These are phyloP conservation scores for Oryzias curvinotus DNA, from an alignment of 2,113 vertebrate species.

Conservation along the genomic window DNA sequence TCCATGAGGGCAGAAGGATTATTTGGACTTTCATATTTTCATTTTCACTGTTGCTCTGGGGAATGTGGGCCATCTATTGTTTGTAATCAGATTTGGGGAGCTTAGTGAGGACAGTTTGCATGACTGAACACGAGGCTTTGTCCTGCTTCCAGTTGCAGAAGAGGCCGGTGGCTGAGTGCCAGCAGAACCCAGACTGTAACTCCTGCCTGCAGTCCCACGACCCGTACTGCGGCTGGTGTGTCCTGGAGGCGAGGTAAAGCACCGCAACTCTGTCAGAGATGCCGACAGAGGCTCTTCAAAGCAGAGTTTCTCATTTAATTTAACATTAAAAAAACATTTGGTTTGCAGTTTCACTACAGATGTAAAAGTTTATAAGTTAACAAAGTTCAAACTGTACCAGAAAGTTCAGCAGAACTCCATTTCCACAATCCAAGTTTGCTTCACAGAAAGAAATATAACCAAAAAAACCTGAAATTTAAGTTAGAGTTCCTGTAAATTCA, in stretches of 20 bases:
- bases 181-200: conserved; percentile 83
- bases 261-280: not conserved
- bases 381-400: no score
- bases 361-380: no score
- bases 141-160: conserved; percentile 82
- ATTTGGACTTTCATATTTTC: conserved; percentile 39
- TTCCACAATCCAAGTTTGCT: no score
- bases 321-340: no score
- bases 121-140: conserved; percentile 35
- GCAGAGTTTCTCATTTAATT: no score
- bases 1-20: conserved; percentile 17
- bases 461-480: no score
- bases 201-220: conserved; percentile 89
- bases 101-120: conserved; percentile 34
- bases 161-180: conserved; percentile 91
- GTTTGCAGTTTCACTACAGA: no score
- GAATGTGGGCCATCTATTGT: conserved; percentile 48
- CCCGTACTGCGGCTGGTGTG: conserved; percentile 97
- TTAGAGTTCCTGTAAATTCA: no score
- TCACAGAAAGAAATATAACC: no score
- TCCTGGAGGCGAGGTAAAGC: conserved; percentile 88
- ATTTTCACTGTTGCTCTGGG: conserved; percentile 37
- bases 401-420: no score
- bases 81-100: conserved; percentile 48
- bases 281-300: not conserved